A percentile compares a stretch with the other conserved stretches of the same genome.
phyloP scores from a whole-genome alignment of 37 sponge, comb jelly and placozoan genomes.

The Ephydatia muelleri region DNA sequence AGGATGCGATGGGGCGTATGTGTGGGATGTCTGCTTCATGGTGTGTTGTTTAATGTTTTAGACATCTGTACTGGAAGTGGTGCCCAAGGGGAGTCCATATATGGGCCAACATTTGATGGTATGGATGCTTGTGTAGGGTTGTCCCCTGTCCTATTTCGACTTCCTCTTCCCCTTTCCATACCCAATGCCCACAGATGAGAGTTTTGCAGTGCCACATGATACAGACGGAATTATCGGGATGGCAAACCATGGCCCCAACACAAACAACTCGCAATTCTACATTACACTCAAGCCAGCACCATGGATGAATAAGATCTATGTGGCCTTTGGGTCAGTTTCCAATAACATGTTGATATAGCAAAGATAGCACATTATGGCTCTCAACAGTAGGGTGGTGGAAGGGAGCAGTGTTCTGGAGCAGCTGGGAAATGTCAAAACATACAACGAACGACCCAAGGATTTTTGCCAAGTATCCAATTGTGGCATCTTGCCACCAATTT shows the following conservation, averaged over 20 bases:
- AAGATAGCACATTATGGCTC: neutral
- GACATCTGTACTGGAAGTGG: conserved; percentile 70
- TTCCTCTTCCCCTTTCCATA: neutral
- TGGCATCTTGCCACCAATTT: conserved; percentile 47
- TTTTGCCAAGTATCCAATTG: conserved; percentile 54
- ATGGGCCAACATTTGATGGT: conserved; percentile 57
- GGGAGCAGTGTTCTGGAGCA: conserved; percentile 58
- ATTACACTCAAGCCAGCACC: conserved; percentile 78
- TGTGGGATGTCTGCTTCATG: neutral
- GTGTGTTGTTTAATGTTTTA: neutral
- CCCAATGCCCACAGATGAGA: conserved; percentile 65
- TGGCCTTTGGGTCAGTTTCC: conserved; percentile 90
- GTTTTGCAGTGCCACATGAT: conserved; percentile 73
- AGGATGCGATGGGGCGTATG: neutral
- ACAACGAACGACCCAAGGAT: conserved; percentile 77
- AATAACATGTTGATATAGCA: neutral
- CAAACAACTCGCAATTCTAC: conserved; percentile 93
- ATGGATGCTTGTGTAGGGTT: neutral
- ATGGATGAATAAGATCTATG: conserved; percentile 92
- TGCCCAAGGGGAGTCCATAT: conserved; percentile 41
- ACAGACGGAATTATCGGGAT: conserved; percentile 82
- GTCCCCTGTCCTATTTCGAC: neutral
- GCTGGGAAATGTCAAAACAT: conserved; percentile 56
- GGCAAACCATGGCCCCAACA: conserved; percentile 88
- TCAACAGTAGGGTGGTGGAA: conserved; percentile 64